A percentile compares a stretch with the other conserved stretches of the same genome.
Evolutionary conservation across 2,888 invertebrate species (phyloP).

Genomic region (Philhelius pedissequus): DNA sequence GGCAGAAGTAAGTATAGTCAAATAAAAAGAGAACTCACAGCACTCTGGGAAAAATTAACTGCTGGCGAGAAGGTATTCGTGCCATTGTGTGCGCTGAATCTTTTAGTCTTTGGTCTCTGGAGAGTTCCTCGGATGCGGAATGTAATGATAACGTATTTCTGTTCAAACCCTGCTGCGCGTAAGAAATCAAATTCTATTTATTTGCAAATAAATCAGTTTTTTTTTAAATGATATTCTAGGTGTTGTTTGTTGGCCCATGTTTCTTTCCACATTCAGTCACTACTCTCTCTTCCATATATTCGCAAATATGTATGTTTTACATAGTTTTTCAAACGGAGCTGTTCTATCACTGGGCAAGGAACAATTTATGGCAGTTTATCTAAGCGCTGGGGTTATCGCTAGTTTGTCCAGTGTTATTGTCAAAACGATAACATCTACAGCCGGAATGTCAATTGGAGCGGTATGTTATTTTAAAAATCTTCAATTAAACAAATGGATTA

Average conservation of each 20-base stretch:
- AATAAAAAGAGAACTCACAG: constrained; percentile 71
- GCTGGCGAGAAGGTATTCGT: constrained; percentile 89
- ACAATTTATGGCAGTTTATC: constrained; percentile 94
- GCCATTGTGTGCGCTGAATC: constrained; percentile 88
- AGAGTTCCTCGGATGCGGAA: constrained; percentile 85
- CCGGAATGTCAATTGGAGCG: constrained; percentile 93
- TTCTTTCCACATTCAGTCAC: constrained; percentile 97
- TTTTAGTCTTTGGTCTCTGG: constrained; percentile 91
- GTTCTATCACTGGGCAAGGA: constrained; percentile 90
- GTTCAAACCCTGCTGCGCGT: constrained; percentile 89
- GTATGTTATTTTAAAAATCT: constrained; percentile 82
- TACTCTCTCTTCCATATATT: constrained; percentile 91
- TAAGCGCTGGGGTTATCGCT: constrained; percentile 92
- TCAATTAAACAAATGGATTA: not conserved
- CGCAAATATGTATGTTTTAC: constrained; percentile 97
- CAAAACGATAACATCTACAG: constrained; percentile 85
- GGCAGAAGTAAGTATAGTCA: constrained; percentile 70
- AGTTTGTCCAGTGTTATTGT: constrained; percentile 91
- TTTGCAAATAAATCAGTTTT: not conserved
- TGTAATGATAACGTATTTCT: constrained; percentile 91
- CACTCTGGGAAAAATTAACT: constrained; percentile 85
- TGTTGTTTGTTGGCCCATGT: constrained; percentile 90
- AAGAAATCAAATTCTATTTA: constrained; percentile 74
- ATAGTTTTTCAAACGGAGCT: constrained; percentile 85
- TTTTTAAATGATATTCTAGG: constrained; percentile 80